Base-by-base conservation (phyloP, 2,113 vertebrate genomes). In the Gorsachius goisagi region DNA sequence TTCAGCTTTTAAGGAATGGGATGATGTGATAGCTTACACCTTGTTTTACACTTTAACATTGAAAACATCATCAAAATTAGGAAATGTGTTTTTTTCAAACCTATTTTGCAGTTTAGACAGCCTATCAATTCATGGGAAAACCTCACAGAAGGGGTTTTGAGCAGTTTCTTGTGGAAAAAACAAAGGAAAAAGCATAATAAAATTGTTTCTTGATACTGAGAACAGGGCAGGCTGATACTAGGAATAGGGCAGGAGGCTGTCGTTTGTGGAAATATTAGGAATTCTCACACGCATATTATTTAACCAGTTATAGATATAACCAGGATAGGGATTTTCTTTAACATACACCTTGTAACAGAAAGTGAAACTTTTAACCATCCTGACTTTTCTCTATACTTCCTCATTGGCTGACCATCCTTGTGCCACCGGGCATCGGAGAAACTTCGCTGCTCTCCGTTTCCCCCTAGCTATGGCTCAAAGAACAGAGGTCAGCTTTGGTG, bases 101-200 rank as follows among this genome's bases (percentile, higher is more conserved):
- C 6, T 67, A 22, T 44, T 47, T 66, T 69, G 15, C 71, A 13
- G 5, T 62, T 85, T 55, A 74, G 66, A 49, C 39, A 71, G 21
- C 64, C 10, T 37, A 19, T 12, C 32, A 55, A 0, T 55, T 62
- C 13, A 44, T 32, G 14, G n/a, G 33, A 30, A 85, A 71, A 85
- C 24, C 22, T 50, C 44, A 26, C 0, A 0, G 56, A 52, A 27
- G 8, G 6, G 21, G 0, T 35, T 84, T 73, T 67, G 58, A 17
- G 71, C 18, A 64, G 32, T 59, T 66, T 69, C 67, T 66, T 75
- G 4, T 78, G 27, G 62, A 55, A 79, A 68, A 26, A 73, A 45
- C 17, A n/a, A 50, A 55, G 71, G 37, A 35, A 75, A 85, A 88
- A 55, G 28, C 26, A 76, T 32, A 76, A 68, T 37, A 39, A 72